Evolutionary conservation across 2,797 vertebrate species (phyloP).

Genomic region (Clarias laeviceps): DNA sequence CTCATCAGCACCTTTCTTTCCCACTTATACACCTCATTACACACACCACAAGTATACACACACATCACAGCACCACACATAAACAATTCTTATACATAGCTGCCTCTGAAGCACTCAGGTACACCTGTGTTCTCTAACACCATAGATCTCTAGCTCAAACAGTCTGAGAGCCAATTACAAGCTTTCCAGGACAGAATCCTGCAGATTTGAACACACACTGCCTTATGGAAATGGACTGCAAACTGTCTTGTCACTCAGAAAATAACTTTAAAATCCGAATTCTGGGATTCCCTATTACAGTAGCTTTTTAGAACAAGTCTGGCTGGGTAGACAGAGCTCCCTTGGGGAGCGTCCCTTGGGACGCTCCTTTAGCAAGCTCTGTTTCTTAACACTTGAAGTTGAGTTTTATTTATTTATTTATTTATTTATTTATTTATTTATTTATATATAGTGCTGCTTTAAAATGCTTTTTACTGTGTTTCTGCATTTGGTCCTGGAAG

Average conservation of each 20-base stretch:
- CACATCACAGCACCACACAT: slow-evolving; percentile 28
- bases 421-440: too few species aligned
- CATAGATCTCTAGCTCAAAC: slow-evolving; percentile 4
- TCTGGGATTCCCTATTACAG: slow-evolving; percentile 3
- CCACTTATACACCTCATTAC: slow-evolving; percentile 32
- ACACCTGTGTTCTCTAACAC: slow-evolving; percentile 1
- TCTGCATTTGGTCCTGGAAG: not conserved
- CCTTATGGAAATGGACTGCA: slow-evolving; percentile 16
- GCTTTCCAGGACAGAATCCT: slow-evolving; percentile 9
- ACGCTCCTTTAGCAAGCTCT: not conserved
- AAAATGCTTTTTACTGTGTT: not conserved
- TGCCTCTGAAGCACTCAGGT: slow-evolving; percentile 18
- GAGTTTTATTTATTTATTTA: not conserved
- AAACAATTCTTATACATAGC: slow-evolving; percentile 37
- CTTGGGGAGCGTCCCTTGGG: slow-evolving; percentile 2
- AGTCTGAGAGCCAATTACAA: slow-evolving; percentile 35
- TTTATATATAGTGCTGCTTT: not conserved
- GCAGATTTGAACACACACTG: slow-evolving; percentile 7
- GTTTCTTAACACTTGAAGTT: not conserved
- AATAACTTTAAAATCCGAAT: slow-evolving; percentile 11
- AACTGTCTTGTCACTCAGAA: slow-evolving; percentile 17
- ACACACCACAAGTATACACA: slow-evolving; percentile 30
- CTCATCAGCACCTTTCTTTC: slow-evolving; percentile 36
- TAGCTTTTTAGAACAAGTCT: slow-evolving; percentile 8
- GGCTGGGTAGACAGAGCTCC: slow-evolving; percentile 11